These are phyloP conservation scores for Dryobates pubescens DNA, from an alignment of 2,797 vertebrate genomes.

Conservation along the genomic window DNA sequence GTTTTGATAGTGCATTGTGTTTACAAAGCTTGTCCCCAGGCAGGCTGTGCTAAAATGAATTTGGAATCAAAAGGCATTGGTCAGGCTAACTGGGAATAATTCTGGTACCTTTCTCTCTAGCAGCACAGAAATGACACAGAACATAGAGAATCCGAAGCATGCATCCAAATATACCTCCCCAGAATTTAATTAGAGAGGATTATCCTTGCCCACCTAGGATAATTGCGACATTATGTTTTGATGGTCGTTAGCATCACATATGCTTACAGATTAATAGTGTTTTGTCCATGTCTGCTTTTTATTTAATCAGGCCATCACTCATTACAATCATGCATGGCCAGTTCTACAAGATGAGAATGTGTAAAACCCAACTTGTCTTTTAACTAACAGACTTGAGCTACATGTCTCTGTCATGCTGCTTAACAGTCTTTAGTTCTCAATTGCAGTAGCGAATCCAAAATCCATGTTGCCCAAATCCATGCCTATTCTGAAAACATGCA, in stretches of 20 bases:
- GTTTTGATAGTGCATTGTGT: conserved; percentile 32
- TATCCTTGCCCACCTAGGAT: conserved; percentile 53
- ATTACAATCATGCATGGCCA: conserved; percentile 25
- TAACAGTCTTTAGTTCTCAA: background rate
- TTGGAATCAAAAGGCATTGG: background rate
- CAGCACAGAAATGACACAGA: background rate
- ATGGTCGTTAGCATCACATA: conserved; percentile 43
- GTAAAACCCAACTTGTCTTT: background rate
- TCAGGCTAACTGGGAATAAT: conserved; percentile 8
- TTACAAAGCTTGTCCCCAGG: conserved; percentile 40
- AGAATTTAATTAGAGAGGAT: conserved; percentile 32
- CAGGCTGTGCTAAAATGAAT: conserved; percentile 18
- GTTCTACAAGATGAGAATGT: conserved; percentile 14
- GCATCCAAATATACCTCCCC: background rate
- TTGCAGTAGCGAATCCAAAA: background rate
- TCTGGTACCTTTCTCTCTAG: background rate
- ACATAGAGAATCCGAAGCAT: background rate
- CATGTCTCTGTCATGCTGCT: background rate
- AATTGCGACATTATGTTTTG: conserved; percentile 41
- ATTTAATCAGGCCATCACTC: conserved; percentile 59
- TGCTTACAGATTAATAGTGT: conserved; percentile 30
- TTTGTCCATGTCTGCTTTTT: conserved; percentile 46
- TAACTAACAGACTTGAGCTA: background rate
- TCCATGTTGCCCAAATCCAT: background rate
- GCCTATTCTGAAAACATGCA: rapidly evolving